phyloP scores from a whole-genome alignment of 2,888 invertebrate species.

The Patella depressa region DNA sequence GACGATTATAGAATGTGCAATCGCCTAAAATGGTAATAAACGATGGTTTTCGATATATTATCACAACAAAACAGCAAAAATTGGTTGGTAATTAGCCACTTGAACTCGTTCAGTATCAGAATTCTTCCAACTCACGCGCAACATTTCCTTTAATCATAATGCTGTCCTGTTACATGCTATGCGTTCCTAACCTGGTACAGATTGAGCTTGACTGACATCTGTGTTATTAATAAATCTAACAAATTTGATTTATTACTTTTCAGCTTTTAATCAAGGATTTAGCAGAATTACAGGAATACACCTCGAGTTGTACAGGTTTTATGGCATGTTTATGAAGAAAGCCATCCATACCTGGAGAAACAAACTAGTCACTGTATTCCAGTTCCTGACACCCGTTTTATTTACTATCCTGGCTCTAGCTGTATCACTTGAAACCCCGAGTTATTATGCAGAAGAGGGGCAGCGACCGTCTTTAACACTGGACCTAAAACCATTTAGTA shows the following conservation, averaged over 20 bases:
- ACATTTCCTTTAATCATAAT: no score
- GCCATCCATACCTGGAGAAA: slow-evolving; percentile 78
- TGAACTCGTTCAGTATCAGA: no score
- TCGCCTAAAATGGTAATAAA: no score
- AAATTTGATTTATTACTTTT: slow-evolving; percentile 23
- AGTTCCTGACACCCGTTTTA: slow-evolving; percentile 79
- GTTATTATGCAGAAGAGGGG: slow-evolving; percentile 57
- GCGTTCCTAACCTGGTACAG: no score
- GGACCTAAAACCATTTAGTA: slow-evolving; percentile 70
- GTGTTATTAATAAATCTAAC: no score
- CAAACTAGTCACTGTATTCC: slow-evolving; percentile 74
- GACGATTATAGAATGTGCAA: no score
- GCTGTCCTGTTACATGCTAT: no score
- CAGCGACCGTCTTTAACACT: slow-evolving; percentile 76
- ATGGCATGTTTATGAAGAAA: slow-evolving; percentile 80
- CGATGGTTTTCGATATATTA: no score
- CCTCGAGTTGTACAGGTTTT: slow-evolving; percentile 76
- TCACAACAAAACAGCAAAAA: no score
- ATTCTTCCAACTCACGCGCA: no score
- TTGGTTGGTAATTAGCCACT: no score
- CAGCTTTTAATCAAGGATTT: slow-evolving; percentile 52
- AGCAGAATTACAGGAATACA: slow-evolving; percentile 60
- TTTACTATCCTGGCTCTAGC: slow-evolving; percentile 78
- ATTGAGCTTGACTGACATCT: no score
- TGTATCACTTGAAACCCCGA: slow-evolving; percentile 72